These are phyloP conservation scores for Seriola dumerili DNA, from an alignment of 2,113 vertebrate species.

Conservation along the genomic window DNA sequence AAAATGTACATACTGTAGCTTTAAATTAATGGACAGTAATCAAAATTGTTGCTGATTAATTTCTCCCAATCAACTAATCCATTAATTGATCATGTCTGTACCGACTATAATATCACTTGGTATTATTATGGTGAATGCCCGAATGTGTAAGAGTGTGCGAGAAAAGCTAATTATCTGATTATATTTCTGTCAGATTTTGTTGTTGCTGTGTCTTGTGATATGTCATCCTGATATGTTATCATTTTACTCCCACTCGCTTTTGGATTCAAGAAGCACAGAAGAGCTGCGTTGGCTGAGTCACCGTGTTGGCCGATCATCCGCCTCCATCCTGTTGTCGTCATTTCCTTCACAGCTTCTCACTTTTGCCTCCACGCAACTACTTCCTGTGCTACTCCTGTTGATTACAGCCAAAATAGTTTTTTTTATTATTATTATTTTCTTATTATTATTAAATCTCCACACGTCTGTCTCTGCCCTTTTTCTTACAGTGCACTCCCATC, in stretches of 20 bases:
- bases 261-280: constrained; percentile 25
- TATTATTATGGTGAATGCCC: background rate
- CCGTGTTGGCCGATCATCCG: constrained; percentile 3
- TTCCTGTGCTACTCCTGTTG: constrained; percentile 10
- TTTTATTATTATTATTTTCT: background rate
- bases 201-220: background rate
- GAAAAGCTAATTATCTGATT: background rate
- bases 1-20: background rate
- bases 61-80: background rate
- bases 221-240: constrained; percentile 1
- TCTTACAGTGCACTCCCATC: constrained; percentile 92
- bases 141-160: background rate
- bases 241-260: constrained; percentile 43
- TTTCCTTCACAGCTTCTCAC: constrained; percentile 21
- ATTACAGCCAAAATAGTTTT: constrained; percentile 7
- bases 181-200: constrained; percentile 1
- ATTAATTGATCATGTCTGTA: background rate
- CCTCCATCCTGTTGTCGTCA: constrained; percentile 25
- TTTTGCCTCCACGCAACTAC: background rate
- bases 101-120: background rate
- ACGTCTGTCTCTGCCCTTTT: constrained; percentile 39
- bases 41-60: background rate
- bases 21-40: background rate
- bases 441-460: background rate
- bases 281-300: constrained; percentile 31